Percentiles rank a stretch among this genome's conserved stretches.
These are phyloP conservation scores for Lagorchestes hirsutus DNA, from an alignment of 2,797 vertebrate genomes.

Conservation along the genomic window DNA sequence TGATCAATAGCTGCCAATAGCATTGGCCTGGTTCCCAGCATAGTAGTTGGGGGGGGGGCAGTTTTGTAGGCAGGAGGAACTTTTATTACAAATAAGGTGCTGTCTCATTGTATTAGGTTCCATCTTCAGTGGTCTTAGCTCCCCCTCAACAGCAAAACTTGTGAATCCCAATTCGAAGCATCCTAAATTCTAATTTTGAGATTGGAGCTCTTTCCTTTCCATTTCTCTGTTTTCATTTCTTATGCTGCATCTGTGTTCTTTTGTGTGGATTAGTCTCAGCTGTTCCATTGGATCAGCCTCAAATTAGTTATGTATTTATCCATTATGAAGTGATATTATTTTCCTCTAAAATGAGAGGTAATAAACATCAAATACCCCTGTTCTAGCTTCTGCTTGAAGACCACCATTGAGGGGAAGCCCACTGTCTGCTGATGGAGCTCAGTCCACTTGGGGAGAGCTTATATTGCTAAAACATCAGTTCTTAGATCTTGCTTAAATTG, in stretches of 20 bases:
- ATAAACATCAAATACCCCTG: not conserved
- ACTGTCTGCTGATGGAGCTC: not conserved
- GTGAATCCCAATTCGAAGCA: not conserved
- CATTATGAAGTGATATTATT: not conserved
- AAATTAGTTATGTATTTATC: not conserved
- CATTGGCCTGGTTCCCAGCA: not conserved
- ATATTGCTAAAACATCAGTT: not conserved
- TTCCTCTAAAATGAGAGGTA: not conserved
- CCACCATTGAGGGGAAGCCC: not conserved
- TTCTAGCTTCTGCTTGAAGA: not conserved
- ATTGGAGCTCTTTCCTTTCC: not conserved
- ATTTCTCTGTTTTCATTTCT: not conserved
- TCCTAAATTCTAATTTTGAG: not conserved
- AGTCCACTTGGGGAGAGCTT: not conserved
- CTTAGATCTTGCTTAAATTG: not conserved
- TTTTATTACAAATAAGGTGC: not conserved
- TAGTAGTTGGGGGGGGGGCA: not conserved
- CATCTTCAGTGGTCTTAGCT: not conserved
- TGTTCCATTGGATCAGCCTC: not conserved
- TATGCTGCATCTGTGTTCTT: not conserved
- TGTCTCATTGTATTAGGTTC: not conserved
- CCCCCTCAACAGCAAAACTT: not conserved
- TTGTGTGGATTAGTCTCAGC: not conserved
- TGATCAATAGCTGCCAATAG: not conserved
- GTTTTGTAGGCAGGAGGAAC: not conserved